Percentiles rank a stretch among this genome's conserved stretches.
Conservation (phyloP, 1,140 invertebrate species). For the Drosophila suzukii region DNA sequence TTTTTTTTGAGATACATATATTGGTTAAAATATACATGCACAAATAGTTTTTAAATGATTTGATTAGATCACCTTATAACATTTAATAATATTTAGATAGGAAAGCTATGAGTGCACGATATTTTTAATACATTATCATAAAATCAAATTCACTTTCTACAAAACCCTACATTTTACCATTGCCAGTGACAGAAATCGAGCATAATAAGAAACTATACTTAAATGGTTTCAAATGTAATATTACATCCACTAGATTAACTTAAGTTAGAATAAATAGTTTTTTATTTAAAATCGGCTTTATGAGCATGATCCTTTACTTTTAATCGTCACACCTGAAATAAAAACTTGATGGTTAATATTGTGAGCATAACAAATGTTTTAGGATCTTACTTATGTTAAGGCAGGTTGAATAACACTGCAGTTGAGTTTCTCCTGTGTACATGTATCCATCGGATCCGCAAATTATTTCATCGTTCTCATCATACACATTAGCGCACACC, state of each 20-base stretch:
- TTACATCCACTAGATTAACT: constrained; percentile 23
- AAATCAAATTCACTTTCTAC: neutral
- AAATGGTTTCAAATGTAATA: neutral
- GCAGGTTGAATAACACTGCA: constrained; percentile 78
- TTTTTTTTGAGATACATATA: constrained; percentile 1
- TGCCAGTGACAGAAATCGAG: neutral
- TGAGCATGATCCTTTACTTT: constrained; percentile 76
- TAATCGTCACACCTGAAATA: constrained; percentile 73
- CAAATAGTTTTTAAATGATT: neutral
- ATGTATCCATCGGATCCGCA: constrained; percentile 82
- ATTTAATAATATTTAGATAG: constrained; percentile 2
- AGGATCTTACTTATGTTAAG: constrained; percentile 70
- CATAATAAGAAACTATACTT: neutral
- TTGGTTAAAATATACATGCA: neutral
- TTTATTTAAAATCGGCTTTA: constrained; percentile 10
- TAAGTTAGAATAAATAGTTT: constrained; percentile 12
- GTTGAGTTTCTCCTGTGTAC: constrained; percentile 79
- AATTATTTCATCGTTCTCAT: constrained; percentile 80
- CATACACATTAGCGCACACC: constrained; percentile 80
- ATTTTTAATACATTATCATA: neutral
- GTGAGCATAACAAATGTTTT: neutral
- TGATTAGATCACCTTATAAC: constrained; percentile 4
- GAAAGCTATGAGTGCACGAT: constrained; percentile 7
- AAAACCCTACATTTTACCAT: neutral
- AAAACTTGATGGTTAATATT: neutral